Percentiles rank a stretch among this genome's conserved stretches.
phyloP scores from a whole-genome alignment of 1,140 invertebrate species.

The Metopolophium dirhodum region DNA sequence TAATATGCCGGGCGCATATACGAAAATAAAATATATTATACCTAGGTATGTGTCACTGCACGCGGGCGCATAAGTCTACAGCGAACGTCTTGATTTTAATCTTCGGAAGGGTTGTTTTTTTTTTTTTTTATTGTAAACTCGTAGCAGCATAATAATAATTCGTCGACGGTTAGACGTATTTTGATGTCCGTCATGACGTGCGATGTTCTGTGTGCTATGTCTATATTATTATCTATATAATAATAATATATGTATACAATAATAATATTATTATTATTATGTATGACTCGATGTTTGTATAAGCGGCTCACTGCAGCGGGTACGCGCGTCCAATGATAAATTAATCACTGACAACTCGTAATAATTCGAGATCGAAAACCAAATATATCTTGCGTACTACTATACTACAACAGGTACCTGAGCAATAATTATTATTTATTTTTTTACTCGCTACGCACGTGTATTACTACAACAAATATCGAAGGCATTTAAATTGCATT shows the following conservation, averaged over 20 bases:
- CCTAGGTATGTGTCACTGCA: not conserved
- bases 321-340: not conserved
- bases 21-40: not conserved
- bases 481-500: not conserved
- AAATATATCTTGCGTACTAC: not conserved
- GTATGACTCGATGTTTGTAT: too few relatives aligned
- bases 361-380: constrained; percentile 11
- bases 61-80: not conserved
- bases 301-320: not conserved
- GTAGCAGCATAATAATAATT: not conserved
- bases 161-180: not conserved
- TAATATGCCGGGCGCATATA: not conserved
- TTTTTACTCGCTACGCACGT: not conserved
- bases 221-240: too few relatives aligned
- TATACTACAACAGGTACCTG: too few relatives aligned
- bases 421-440: constrained; percentile 4
- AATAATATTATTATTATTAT: too few relatives aligned
- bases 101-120: constrained; percentile 7
- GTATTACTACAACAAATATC: not conserved
- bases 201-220: too few relatives aligned
- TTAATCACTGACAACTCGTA: constrained; percentile 37
- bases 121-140: not conserved
- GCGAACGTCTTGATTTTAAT: constrained; percentile 11
- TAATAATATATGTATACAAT: too few relatives aligned
- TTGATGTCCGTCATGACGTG: not conserved